Conservation (phyloP, 2,113 vertebrate species). For the Dicrurus megarhynchus region DNA sequence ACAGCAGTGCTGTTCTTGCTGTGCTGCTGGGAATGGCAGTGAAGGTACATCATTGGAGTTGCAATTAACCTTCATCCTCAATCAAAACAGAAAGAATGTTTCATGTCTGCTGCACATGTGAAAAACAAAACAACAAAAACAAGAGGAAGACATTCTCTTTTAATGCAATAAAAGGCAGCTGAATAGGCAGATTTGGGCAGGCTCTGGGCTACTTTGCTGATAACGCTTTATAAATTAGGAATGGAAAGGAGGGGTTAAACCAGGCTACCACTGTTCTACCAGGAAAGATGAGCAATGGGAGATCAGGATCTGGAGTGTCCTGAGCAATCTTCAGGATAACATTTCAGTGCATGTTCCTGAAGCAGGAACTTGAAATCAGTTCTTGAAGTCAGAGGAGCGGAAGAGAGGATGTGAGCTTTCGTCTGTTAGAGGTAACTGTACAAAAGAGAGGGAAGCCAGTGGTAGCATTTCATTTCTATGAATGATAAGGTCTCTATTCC, state of each 20-base stretch:
- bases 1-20: background rate
- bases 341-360: background rate
- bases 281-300: background rate
- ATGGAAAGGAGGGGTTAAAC: background rate
- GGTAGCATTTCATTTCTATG: background rate
- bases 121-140: background rate
- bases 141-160: background rate
- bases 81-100: accelerated
- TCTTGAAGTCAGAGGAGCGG: background rate
- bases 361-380: background rate
- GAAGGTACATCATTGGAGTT: background rate
- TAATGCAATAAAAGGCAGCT: background rate
- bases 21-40: background rate
- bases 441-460: background rate
- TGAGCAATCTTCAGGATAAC: background rate
- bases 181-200: background rate
- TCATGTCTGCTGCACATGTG: accelerated
- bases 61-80: background rate
- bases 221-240: background rate
- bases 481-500: background rate
- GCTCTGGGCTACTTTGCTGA: no score
- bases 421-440: background rate
- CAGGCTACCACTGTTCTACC: background rate
- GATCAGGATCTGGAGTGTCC: background rate
- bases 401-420: background rate